These are phyloP conservation scores for Clamator glandarius DNA, from an alignment of 2,797 vertebrate species.

Conservation along the genomic window DNA sequence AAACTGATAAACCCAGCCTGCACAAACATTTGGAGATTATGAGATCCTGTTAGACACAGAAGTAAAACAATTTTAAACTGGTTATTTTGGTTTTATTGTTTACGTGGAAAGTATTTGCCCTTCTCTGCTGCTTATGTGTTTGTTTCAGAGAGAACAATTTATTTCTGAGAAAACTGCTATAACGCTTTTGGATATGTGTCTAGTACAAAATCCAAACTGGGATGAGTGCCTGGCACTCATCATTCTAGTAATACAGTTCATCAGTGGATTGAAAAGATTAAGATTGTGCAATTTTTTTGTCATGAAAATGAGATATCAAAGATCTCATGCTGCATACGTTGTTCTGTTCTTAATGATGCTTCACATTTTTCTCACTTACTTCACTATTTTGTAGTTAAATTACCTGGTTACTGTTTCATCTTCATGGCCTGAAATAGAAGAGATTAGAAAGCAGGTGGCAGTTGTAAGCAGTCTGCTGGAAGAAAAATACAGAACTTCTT, in stretches of 20 bases:
- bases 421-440: neutral
- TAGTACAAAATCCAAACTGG: neutral
- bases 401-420: neutral
- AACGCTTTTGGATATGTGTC: neutral
- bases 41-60: slow-evolving; percentile 11
- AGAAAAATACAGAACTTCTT: neutral
- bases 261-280: neutral
- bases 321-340: neutral
- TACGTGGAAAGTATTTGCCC: neutral
- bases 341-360: neutral
- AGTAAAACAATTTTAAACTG: slow-evolving; percentile 20
- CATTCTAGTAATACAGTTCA: neutral
- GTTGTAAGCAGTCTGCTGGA: neutral
- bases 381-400: neutral
- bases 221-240: neutral
- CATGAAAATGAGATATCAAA: neutral
- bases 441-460: neutral
- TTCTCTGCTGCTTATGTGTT: neutral
- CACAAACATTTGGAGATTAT: neutral
- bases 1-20: slow-evolving; percentile 10
- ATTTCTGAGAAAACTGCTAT: neutral
- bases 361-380: neutral
- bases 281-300: neutral
- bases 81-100: neutral
- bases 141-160: slow-evolving; percentile 13